Conservation (phyloP, 2,797 vertebrate species). For the Trachops cirrhosus region DNA sequence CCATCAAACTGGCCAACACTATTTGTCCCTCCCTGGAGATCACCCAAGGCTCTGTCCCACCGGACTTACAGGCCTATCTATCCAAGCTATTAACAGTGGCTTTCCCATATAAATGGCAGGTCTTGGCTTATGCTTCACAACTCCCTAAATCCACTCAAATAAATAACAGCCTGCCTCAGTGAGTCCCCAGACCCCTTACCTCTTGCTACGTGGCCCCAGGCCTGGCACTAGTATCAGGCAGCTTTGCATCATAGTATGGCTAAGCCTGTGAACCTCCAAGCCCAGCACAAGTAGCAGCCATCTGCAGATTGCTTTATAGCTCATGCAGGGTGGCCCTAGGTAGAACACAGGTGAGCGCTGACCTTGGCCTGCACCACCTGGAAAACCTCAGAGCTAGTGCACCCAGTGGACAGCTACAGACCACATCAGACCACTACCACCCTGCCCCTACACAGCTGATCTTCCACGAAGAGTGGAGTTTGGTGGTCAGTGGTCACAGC, state of each 20-base stretch:
- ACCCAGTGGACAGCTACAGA: background rate
- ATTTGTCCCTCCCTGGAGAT: no score
- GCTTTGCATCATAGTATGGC: background rate
- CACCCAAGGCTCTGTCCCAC: background rate
- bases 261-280: background rate
- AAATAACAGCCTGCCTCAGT: background rate
- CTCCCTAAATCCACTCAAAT: background rate
- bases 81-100: background rate
- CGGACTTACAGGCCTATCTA: background rate
- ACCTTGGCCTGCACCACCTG: background rate
- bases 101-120: background rate
- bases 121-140: background rate
- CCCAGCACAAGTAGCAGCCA: background rate
- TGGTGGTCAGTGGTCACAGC: background rate
- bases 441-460: background rate
- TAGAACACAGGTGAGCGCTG: background rate
- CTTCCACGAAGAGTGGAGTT: background rate
- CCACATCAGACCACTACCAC: background rate
- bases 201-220: background rate
- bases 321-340: background rate
- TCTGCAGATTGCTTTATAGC: background rate
- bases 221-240: background rate
- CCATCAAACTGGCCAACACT: background rate
- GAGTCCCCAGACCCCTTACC: background rate
- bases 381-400: background rate